Evolutionary conservation across 53 echinoderm and acorn worm genomes (phyloP), one percentile per base, ranked within the genome.

Genomic region (Holothuria scabra): DNA sequence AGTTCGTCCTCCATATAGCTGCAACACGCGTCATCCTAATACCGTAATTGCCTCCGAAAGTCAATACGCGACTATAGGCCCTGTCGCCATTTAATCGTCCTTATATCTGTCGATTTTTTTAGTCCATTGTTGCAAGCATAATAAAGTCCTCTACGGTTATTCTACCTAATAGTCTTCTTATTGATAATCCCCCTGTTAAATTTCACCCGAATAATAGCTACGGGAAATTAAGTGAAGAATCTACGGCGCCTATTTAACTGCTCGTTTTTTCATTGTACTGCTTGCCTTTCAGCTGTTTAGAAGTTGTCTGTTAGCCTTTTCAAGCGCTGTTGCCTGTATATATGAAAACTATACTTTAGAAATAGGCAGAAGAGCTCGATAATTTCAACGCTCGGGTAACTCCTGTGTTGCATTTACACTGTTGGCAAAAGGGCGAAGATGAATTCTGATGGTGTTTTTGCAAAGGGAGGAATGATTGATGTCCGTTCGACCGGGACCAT

Each of bases 241-340:
- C 28, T 44, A n/a, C 46, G 72, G 72, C 72, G 72, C 72, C 72
- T 48, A 44, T 72, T 72, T 44, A 72, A 72, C 72, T 46, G 20
- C 41, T 34, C 69, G 34, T 24, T 44, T 72, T 10, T 44, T 72
- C 72, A 46, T 44, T 44, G 72, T 44, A 44, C 19, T 48, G 22
- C 23, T 0, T 21, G 11, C 72, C 26, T 25, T 72, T 72, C 72
- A 72, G 23, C 72, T 72, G 48, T 72, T 72, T 72, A 44, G 46
- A 8, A 48, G 48, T 72, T 72, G 72, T 72, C 72, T 72, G 72
- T 72, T 72, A 72, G 72, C 72, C 72, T 72, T 72, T 72, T 72
- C 69, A 69, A 32, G 69, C 35, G 34, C 35, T 41, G 35, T 12
- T 69, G 4, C 21, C 0, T 33, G 69, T 69, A 41, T 20, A 52